phyloP scores from a whole-genome alignment of 2,113 vertebrate species.

The Saguinus midas region DNA sequence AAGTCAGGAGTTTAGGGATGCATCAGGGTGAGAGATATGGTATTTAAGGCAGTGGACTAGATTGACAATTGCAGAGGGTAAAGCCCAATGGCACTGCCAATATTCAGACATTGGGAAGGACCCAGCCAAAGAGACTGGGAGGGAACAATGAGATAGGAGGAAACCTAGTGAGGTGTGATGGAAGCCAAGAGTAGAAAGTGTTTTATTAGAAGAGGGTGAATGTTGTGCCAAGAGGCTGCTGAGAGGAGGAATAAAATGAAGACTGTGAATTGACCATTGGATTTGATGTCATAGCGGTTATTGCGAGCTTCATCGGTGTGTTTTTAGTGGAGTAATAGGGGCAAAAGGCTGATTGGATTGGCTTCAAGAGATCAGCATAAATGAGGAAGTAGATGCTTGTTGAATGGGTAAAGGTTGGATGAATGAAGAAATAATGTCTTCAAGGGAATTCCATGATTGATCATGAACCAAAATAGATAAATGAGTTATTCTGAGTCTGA shows the following conservation, averaged over 20 bases:
- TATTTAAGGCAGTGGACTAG: background rate
- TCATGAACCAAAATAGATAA: slow-evolving; percentile 5
- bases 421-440: slow-evolving; percentile 15
- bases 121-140: background rate
- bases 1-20: background rate
- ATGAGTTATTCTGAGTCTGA: slow-evolving; percentile 21
- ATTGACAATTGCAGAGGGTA: background rate
- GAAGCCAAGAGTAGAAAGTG: background rate
- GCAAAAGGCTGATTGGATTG: background rate
- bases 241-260: background rate
- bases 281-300: background rate
- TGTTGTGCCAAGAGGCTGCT: background rate
- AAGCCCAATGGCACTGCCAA: background rate
- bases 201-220: background rate
- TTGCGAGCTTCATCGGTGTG: background rate
- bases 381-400: background rate
- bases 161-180: background rate
- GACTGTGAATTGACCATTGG: background rate
- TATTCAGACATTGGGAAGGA: background rate
- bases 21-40: background rate
- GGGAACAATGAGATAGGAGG: background rate
- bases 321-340: background rate
- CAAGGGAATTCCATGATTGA: background rate
- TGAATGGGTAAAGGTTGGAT: background rate
- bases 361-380: background rate